Conservation (phyloP, 2,888 invertebrate genomes). For the Agrotis segetum region DNA sequence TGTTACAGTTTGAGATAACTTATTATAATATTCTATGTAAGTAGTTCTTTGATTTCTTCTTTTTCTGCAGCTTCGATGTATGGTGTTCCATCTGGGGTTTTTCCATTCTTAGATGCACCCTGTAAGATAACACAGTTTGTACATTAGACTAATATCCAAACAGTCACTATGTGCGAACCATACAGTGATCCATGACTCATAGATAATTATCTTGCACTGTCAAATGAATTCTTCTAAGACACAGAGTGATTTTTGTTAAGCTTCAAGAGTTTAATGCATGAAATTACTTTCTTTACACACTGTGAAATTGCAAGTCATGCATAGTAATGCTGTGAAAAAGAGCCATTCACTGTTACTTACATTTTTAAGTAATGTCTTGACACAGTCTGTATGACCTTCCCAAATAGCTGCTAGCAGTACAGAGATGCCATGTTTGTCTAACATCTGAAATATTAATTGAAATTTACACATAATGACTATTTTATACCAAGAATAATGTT, state of each 20-base stretch:
- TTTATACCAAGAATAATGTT: neutral
- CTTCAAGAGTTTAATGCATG: slow-evolving; percentile 1
- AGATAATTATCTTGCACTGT: neutral
- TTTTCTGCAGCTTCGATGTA: slow-evolving; percentile 98
- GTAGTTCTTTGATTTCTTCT: slow-evolving; percentile 96
- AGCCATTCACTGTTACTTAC: slow-evolving; percentile 87
- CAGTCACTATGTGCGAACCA: slow-evolving; percentile 9
- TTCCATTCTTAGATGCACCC: slow-evolving; percentile 96
- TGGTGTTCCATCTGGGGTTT: slow-evolving; percentile 96
- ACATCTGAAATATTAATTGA: slow-evolving; percentile 91
- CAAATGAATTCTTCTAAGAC: neutral
- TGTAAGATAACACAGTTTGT: slow-evolving; percentile 76
- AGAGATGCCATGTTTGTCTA: slow-evolving; percentile 98
- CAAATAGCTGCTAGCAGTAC: slow-evolving; percentile 98
- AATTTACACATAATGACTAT: slow-evolving; percentile 9
- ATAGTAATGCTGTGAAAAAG: slow-evolving; percentile 29
- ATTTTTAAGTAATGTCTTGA: slow-evolving; percentile 96
- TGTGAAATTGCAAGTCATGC: slow-evolving; percentile 57
- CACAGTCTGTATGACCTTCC: slow-evolving; percentile 98
- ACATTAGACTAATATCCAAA: neutral
- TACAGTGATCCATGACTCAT: slow-evolving; percentile 1
- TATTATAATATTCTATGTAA: slow-evolving; percentile 77
- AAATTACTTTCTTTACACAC: slow-evolving; percentile 18
- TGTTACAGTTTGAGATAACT: slow-evolving; percentile 51
- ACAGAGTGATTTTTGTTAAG: neutral